A percentile compares a stretch with the other conserved stretches of the same genome.
phyloP scores from a whole-genome alignment of 1,140 invertebrate species.

The Mylabris phalerata region DNA sequence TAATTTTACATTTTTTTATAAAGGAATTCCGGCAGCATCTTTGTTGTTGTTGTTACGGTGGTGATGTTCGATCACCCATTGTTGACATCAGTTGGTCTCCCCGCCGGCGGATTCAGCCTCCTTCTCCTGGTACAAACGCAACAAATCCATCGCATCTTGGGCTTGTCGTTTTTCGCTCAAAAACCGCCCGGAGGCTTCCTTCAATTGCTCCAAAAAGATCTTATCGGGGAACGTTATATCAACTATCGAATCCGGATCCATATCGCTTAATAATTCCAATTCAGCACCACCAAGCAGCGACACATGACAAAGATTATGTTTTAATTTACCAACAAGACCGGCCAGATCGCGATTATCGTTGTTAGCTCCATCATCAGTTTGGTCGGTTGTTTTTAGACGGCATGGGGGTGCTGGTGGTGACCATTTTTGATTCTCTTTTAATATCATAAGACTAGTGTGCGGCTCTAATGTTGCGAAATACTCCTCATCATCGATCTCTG shows the following conservation, averaged over 20 bases:
- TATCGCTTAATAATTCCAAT: constrained; percentile 71
- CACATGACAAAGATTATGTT: constrained; percentile 71
- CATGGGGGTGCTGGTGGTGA: constrained; percentile 44
- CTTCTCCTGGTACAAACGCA: constrained; percentile 46
- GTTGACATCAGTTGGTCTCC: constrained; percentile 17
- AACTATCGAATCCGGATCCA: constrained; percentile 75
- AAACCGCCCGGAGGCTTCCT: constrained; percentile 73
- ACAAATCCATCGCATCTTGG: constrained; percentile 72
- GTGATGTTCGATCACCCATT: neutral
- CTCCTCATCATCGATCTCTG: constrained; percentile 83
- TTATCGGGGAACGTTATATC: constrained; percentile 73
- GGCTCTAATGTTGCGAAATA: constrained; percentile 78
- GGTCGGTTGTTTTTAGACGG: constrained; percentile 56
- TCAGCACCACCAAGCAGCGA: constrained; percentile 73
- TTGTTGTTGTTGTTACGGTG: neutral
- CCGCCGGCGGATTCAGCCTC: constrained; percentile 29
- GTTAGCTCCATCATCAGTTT: constrained; percentile 53
- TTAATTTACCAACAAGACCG: constrained; percentile 63
- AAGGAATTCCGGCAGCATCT: neutral
- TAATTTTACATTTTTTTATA: neutral
- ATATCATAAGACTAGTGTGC: constrained; percentile 73
- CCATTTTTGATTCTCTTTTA: constrained; percentile 69
- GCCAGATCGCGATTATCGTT: constrained; percentile 48
- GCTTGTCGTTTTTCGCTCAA: constrained; percentile 74
- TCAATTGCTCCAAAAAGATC: constrained; percentile 72